Evolutionary conservation across 2,113 vertebrate genomes (phyloP), one percentile per base, ranked within the genome.

Genomic region (Lepidothrix coronata): DNA sequence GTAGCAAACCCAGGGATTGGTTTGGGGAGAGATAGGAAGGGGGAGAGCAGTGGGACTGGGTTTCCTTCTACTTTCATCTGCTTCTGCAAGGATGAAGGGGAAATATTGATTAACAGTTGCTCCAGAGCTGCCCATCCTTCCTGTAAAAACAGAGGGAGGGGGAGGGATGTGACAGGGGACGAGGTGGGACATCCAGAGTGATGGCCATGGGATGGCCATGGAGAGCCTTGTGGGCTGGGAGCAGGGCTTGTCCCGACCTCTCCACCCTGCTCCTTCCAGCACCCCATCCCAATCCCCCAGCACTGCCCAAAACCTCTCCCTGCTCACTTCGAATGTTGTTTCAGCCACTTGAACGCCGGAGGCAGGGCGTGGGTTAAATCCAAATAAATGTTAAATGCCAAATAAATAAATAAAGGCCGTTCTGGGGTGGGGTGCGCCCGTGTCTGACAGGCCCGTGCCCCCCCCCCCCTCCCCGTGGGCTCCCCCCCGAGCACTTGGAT

Each of bases 291-390:
- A 4, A 17, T 0, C 3, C 58, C 27, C 33, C 2, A 2, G 5
- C 1, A 2, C 68, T 30, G 8, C 49, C 51, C 58, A 6, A 63
- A 14, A 30, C 77, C 68, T 81, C n/a, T 54, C 6, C 1, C 63
- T 1, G 0, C 75, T 86, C 63, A 70, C 83, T 83, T 21, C 13
- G 12, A 15, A 1, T 0, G 7, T 25, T 30, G 66, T 41, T 74
- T 25, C 58, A 52, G 92, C 68, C 85, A 52, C 88, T 57, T 22
- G 62, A 55, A 76, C 0, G 8, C 25, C 0, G 0, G 75, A 93
- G 96, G 95, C 85, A 74, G 82, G 39, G 95, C 96, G 90, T 0
- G 95, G 95, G 95, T 97, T 97, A 97, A 96, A 88, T 19, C 74
- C 52, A 86, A 88, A 80, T 54, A 33, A 55, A 52, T 5, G 20